Conservation (phyloP, 2,113 vertebrate genomes). For the Pholis gunnellus region DNA sequence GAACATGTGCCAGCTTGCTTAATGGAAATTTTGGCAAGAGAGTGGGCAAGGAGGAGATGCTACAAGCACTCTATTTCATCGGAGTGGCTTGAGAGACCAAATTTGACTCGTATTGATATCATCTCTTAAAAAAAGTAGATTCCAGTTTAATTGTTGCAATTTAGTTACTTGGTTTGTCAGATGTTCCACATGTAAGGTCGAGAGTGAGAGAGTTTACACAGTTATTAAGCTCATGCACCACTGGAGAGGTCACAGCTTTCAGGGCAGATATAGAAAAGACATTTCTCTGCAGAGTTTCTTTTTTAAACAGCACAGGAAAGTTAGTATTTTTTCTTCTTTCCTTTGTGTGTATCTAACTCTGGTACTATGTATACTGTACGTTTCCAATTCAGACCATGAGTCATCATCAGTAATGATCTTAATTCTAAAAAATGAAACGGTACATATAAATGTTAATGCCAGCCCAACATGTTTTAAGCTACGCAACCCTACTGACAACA, state of each 20-base stretch:
- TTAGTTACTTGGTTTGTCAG: slow-evolving; percentile 39
- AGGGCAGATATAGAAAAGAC: slow-evolving; percentile 29
- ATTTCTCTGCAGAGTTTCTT: slow-evolving; percentile 18
- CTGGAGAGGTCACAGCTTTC: slow-evolving; percentile 60
- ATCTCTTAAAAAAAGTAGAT: not conserved
- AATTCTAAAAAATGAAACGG: not conserved
- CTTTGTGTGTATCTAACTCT: too few species aligned
- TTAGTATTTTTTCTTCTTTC: not conserved
- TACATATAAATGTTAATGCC: not conserved
- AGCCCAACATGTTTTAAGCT: not conserved
- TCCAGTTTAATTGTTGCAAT: slow-evolving; percentile 24
- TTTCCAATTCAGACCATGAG: not conserved
- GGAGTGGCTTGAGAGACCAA: not conserved
- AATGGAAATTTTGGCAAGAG: not conserved
- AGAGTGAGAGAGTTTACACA: slow-evolving; percentile 47
- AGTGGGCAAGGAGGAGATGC: not conserved
- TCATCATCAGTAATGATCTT: not conserved
- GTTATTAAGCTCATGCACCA: slow-evolving; percentile 46
- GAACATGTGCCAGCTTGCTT: not conserved
- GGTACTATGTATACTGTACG: too few species aligned
- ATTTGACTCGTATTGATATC: slow-evolving; percentile 7
- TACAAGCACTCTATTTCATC: not conserved
- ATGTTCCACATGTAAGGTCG: slow-evolving; percentile 41
- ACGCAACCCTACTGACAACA: not conserved
- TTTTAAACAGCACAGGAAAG: slow-evolving; percentile 19